Evolutionary conservation across 2,888 invertebrate species (phyloP), one percentile per base, ranked within the genome.

Genomic region (Dolichomitus sp.): DNA sequence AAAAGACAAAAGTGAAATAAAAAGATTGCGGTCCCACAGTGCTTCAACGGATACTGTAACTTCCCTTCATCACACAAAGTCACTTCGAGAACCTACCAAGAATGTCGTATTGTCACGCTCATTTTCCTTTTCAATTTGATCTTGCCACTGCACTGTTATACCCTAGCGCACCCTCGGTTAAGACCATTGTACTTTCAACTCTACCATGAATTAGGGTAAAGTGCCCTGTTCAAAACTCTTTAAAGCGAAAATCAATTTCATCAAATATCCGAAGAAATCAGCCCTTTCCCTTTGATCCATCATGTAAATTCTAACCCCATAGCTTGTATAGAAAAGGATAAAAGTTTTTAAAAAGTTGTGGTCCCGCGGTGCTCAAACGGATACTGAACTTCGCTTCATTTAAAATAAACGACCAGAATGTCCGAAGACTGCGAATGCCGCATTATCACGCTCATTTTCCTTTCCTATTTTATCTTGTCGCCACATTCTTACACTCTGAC

Each of bases 31-130:
- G 61, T 73, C 11, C 12, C 54, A 17, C 19, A 61, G 40, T 40
- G 23, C 42, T 72, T 40, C 33, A 52, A 61, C 42, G 63, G 30
- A 70, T 78, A 65, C 61, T 65, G 70, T 23, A 57, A 40, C 52
- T 69, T 77, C 66, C 65, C 65, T 45, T 50, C 50, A 17, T 19
- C 52, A 42, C 70, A 63, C 52, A 33, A 50, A 42, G n/a, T 23
- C 23, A 75, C 63, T 54, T 17, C 30, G 61, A 69, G 42, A 69
- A 65, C 45, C 37, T 70, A 40, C 37, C 63, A 57, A 42, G 45
- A 81, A 81, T 73, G 81, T 81, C 77, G 50, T 73, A 68, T 72
- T 77, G 73, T 68, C 81, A 81, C 77, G 77, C 81, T 77, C 72
- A 68, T 81, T 69, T 19, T 4, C 11, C 37, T 52, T 37, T 68